phyloP scores from a whole-genome alignment of 2,797 vertebrate genomes.

The Pelochelys cantorii region DNA sequence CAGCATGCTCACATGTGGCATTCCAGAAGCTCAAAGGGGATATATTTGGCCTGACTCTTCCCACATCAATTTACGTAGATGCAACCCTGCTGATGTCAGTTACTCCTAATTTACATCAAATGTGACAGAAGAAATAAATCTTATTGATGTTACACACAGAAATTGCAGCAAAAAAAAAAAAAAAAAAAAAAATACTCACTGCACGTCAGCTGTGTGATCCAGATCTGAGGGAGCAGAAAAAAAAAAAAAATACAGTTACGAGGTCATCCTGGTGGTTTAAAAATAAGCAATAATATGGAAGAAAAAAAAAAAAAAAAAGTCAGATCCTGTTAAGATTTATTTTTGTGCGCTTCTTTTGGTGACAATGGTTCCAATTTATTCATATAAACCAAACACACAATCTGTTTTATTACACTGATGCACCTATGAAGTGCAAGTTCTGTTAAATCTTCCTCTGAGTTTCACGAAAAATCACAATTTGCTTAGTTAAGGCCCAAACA shows the following conservation, averaged over 20 bases:
- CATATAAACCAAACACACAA: too few relatives aligned
- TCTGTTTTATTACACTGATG: too few relatives aligned
- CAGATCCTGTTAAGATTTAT: neutral
- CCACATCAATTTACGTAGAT: neutral
- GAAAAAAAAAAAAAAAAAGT: neutral
- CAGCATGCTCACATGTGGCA: neutral
- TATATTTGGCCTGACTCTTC: neutral
- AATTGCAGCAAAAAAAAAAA: slow-evolving; percentile 33
- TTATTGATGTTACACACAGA: neutral
- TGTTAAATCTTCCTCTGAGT: too few relatives aligned
- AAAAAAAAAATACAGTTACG: neutral
- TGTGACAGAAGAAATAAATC: neutral
- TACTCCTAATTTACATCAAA: neutral
- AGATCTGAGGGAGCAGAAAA: slow-evolving; percentile 85
- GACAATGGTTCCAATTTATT: too few relatives aligned
- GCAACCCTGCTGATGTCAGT: neutral
- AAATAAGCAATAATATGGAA: rapidly evolving
- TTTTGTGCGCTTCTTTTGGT: neutral
- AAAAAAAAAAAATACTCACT: slow-evolving; percentile 87
- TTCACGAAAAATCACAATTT: too few relatives aligned
- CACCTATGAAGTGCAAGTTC: too few relatives aligned
- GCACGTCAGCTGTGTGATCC: slow-evolving; percentile 98
- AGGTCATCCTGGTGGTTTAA: neutral
- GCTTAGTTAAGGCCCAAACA: too few relatives aligned
- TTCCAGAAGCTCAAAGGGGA: neutral